These are phyloP conservation scores for Amphiprion ocellaris DNA, from an alignment of 2,113 vertebrate genomes.

Conservation along the genomic window DNA sequence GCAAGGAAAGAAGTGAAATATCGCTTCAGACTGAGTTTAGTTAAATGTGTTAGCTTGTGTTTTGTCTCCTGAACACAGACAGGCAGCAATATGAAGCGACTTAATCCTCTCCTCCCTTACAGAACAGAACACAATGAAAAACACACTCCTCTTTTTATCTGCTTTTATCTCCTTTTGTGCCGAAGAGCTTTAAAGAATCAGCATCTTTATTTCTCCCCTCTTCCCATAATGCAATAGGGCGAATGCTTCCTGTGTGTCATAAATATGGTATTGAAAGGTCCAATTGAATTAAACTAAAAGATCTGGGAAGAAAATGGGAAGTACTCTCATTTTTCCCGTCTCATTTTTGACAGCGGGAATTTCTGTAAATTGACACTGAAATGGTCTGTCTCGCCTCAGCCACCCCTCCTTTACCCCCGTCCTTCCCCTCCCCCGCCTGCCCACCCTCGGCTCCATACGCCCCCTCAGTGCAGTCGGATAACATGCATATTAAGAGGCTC, in stretches of 20 bases:
- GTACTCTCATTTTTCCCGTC: slow-evolving; percentile 82
- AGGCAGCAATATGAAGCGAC: slow-evolving; percentile 61
- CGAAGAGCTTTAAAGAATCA: slow-evolving; percentile 80
- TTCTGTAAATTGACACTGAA: slow-evolving; percentile 87
- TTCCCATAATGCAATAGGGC: slow-evolving; percentile 82
- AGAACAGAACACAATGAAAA: slow-evolving; percentile 76
- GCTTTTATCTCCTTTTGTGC: slow-evolving; percentile 83
- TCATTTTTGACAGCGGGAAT: slow-evolving; percentile 69
- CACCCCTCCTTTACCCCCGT: slow-evolving; percentile 14
- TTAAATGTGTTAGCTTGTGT: slow-evolving; percentile 57
- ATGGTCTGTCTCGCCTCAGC: slow-evolving; percentile 79
- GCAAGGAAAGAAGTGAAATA: slow-evolving; percentile 35
- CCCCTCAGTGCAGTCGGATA: slow-evolving; percentile 72
- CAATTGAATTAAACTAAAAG: slow-evolving; percentile 88
- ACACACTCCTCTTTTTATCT: slow-evolving; percentile 80
- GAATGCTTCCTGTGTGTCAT: slow-evolving; percentile 85
- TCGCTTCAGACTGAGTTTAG: slow-evolving; percentile 25
- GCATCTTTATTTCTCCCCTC: slow-evolving; percentile 75
- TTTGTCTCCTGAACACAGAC: slow-evolving; percentile 63
- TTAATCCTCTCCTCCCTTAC: slow-evolving; percentile 64
- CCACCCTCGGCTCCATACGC: slow-evolving; percentile 18
- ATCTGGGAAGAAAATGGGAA: slow-evolving; percentile 83
- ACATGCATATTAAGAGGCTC: slow-evolving; percentile 82
- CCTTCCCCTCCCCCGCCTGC: not conserved
- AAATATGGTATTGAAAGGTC: slow-evolving; percentile 86